Conservation (phyloP, 2,113 vertebrate species). For the Gymnogyps californianus region DNA sequence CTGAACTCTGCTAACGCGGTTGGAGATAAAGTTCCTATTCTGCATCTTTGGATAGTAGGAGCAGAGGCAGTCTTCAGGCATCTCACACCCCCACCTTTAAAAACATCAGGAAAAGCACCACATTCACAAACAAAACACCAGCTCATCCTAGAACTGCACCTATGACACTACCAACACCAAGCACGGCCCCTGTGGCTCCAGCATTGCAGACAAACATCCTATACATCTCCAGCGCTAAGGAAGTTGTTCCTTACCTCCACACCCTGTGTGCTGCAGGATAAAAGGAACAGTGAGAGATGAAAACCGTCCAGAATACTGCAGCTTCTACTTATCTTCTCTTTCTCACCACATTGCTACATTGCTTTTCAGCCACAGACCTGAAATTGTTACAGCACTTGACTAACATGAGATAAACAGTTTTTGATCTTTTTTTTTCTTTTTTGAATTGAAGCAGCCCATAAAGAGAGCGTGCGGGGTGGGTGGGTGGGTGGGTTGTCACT, state of each 20-base stretch:
- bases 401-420: neutral
- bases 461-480: fast-evolving
- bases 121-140: neutral
- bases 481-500: neutral
- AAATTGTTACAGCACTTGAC: neutral
- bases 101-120: neutral
- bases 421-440: neutral
- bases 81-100: neutral
- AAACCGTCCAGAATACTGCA: neutral
- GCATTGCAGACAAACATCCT: neutral
- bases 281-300: neutral
- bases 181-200: fast-evolving
- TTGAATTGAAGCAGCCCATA: neutral
- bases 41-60: neutral
- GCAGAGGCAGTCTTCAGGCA: neutral
- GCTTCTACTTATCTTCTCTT: neutral
- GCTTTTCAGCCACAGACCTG: neutral
- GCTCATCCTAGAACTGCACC: neutral
- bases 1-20: neutral
- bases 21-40: neutral
- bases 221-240: neutral
- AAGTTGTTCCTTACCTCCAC: neutral
- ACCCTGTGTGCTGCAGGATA: neutral
- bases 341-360: neutral
- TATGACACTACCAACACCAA: fast-evolving